Base-by-base conservation (phyloP, 2,888 invertebrate species). In the Xanthorhoe designata region DNA sequence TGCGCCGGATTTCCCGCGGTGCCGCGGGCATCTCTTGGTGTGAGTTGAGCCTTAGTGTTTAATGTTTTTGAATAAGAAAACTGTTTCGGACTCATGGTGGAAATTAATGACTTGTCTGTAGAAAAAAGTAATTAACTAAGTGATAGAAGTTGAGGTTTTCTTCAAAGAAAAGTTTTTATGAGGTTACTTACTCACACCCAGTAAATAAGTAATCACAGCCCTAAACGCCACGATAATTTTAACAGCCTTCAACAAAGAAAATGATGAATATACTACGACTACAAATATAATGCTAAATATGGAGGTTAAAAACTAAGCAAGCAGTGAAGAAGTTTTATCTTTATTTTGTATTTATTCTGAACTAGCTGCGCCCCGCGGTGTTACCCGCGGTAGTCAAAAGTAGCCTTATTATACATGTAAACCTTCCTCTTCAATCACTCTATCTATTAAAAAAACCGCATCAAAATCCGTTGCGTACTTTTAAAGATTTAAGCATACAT, bases 111-210 rank as follows among this genome's bases (percentile, higher is more conserved):
- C 47, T 5, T 47, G 47, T 15, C 47, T 56, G 17, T 8, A 8
- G 13, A 10, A 24, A 13, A 24, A 51, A 51, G 24, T 24, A 51
- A 51, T 24, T 51, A 51, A 24, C 51, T 13, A 51, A 51, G 51
- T 51, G 24, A 51, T 51, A 51, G 24, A 13, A 51, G 3, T 24
- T 24, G 2, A 24, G 51, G 51, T 51, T 51, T 51, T 24, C 51
- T 24, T 51, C 24, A 24, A 51, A 24, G 51, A 24, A 18, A 42
- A 24, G 10, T 51, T 51, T 51, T 51, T 24, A 24, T 24, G 51
- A 50, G 18, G n/a, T 47, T 8, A 8, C 49, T 18, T 38, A 38
- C 42, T 10, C 1, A 18, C 24, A 45, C 50, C 4, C 13, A 10
- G 18, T 24, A n/a, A n/a, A n/a, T n/a, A n/a, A n/a, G 9, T 18